Evolutionary conservation across 2,113 vertebrate species (phyloP), one percentile per base, ranked within the genome.

Genomic region (Malaclemys terrapin): DNA sequence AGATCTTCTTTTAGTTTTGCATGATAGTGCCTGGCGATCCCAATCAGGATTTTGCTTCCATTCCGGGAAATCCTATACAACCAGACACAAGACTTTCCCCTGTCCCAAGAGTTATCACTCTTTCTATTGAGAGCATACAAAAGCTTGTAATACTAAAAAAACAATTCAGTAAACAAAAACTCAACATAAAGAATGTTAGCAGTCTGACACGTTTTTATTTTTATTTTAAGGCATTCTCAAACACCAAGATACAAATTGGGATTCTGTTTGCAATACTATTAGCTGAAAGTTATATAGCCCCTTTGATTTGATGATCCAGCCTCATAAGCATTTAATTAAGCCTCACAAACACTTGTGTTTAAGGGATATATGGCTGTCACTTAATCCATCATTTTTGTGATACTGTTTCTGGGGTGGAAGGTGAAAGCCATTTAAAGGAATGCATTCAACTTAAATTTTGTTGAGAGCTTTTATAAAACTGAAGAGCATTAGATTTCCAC

Each of bases 301-400:
- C 86, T 91, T 88, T 89, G 16, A 14, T 56, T 94, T 42, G 12
- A 25, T 69, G 57, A 53, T 62, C 57, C 57, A 27, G 57, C 57
- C 12, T 62, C 29, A 31, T 27, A 52, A 57, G 3, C 8, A 10
- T 4, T 56, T 27, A 29, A 20, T 89, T 89, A 89, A 47, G 92
- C 4, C 35, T 79, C 24, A 59, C 27, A 10, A 38, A 10, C 54
- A 56, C 2, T 79, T 75, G 5, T 0, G 0, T 54, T 79, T 59
- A 8, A 50, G 59, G 6, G 59, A 62, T 31, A 62, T 82, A n/a
- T 0, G 10, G 4, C 89, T 88, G 2, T 85, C 2, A 5, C 1
- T 53, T 62, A 62, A 62, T 62, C 13, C 29, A 35, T 62, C 29
- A 62, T 29, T 62, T 62, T 16, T 35, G 59, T 62, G 29, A 35